Percentiles rank a stretch among this genome's conserved stretches.
Conservation (phyloP, 2,888 invertebrate genomes). For the Polylopha cassiicola region DNA sequence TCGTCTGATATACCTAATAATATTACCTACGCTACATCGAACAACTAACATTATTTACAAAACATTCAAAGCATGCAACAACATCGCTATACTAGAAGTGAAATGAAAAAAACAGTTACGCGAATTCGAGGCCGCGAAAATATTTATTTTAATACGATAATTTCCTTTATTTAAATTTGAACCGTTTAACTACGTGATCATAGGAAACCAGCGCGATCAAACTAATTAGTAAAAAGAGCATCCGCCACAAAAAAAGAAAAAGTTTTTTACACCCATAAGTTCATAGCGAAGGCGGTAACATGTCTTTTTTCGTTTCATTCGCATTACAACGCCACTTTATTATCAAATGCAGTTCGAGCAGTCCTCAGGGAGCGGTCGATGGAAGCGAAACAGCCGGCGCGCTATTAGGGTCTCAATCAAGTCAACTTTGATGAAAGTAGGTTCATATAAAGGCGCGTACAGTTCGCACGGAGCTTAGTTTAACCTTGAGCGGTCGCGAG, state of each 20-base stretch:
- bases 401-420: conserved; percentile 10
- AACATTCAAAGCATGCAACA: too few species aligned
- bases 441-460: conserved; percentile 34
- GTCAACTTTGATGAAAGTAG: conserved; percentile 49
- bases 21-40: too few species aligned
- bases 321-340: too few species aligned
- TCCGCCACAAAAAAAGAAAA: conserved; percentile 21
- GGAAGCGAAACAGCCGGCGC: background rate
- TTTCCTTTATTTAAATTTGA: too few species aligned
- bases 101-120: too few species aligned
- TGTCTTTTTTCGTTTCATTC: too few species aligned
- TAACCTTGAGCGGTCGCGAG: conserved; percentile 41
- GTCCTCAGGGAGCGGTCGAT: background rate
- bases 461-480: conserved; percentile 42
- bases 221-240: conserved; percentile 22
- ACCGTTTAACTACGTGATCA: conserved; percentile 17
- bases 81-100: too few species aligned
- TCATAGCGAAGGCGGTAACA: conserved; percentile 14
- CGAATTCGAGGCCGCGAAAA: too few species aligned
- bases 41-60: too few species aligned
- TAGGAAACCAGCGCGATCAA: conserved; percentile 16
- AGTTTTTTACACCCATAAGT: conserved; percentile 18
- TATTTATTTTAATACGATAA: too few species aligned
- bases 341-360: too few species aligned
- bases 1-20: too few species aligned